Base-by-base conservation (phyloP, 2,113 vertebrate species). In the Micromys minutus region DNA sequence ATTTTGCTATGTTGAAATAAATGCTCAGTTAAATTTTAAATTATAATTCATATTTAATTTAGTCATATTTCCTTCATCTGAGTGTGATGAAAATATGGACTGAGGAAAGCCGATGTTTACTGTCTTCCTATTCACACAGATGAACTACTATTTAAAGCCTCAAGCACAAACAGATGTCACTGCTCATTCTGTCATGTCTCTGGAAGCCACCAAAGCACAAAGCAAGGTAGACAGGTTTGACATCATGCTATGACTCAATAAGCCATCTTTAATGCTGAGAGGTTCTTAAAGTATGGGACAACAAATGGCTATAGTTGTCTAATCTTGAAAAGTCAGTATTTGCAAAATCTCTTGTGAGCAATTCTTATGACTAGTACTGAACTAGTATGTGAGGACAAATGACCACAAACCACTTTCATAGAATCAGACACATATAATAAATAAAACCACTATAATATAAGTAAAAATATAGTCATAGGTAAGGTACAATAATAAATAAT, bases 11-110 rank as follows among this genome's bases (percentile, higher is more conserved):
- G 94, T 95, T 97, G 65, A 91, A 93, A 84, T 89, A 36, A 50
- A 76, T 13, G 57, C 13, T 94, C 86, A 88, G 39, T 79, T 95
- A 76, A 81, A 84, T 87, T 93, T 93, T 22, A 93, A 93, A 65
- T 76, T 72, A 29, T 1, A 89, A 75, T 10, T 90, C 45, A 90
- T 93, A 67, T 90, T 96, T 81, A 57, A 93, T 87, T 94, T 72
- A 74, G 26, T 47, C 72, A 74, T 29, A 67, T 84, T 93, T 85
- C 36, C 69, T 91, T 57, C 61, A 9, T 83, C 17, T 93, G 12
- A 96, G 3, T 77, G 8, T 63, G 67, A 93, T 89, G 75, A 92
- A 69, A 69, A 94, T 74, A 31, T 76, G 6, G 83, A 61, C 71
- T 39, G 80, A 13, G 0, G 29, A 79, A 88, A 89, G 24, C 5